A percentile compares a stretch with the other conserved stretches of the same genome.
phyloP scores from a whole-genome alignment of 2,888 invertebrate genomes.

The Celastrina argiolus region DNA sequence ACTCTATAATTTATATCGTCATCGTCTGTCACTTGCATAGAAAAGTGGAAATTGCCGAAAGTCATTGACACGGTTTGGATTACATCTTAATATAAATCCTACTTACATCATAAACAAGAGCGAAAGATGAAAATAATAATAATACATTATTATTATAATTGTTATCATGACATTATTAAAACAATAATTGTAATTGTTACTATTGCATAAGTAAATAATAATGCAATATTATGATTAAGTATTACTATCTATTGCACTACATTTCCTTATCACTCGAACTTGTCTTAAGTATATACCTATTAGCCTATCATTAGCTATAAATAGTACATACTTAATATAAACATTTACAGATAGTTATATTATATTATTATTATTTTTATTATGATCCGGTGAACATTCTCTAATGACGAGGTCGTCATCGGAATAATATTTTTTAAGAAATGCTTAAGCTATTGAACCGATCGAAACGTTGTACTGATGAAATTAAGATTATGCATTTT shows the following conservation, averaged over 20 bases:
- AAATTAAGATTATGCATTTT: no score
- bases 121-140: background rate
- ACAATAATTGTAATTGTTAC: background rate
- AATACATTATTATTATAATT: background rate
- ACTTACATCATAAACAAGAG: background rate
- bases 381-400: no score
- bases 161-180: background rate
- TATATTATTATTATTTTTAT: background rate
- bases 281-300: background rate
- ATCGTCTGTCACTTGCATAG: no score
- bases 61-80: no score
- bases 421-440: no score
- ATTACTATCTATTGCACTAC: constrained; percentile 3
- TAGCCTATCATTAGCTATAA: background rate
- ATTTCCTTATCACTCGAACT: constrained; percentile 1
- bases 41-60: no score
- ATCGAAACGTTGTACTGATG: no score
- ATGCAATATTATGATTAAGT: background rate
- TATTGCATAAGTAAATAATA: background rate
- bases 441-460: no score
- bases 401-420: no score
- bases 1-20: no score
- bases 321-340: background rate
- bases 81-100: background rate
- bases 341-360: background rate